These are phyloP conservation scores for Diplosoma virens DNA, from an alignment of 23 tunicate genomes.

Conservation along the genomic window DNA sequence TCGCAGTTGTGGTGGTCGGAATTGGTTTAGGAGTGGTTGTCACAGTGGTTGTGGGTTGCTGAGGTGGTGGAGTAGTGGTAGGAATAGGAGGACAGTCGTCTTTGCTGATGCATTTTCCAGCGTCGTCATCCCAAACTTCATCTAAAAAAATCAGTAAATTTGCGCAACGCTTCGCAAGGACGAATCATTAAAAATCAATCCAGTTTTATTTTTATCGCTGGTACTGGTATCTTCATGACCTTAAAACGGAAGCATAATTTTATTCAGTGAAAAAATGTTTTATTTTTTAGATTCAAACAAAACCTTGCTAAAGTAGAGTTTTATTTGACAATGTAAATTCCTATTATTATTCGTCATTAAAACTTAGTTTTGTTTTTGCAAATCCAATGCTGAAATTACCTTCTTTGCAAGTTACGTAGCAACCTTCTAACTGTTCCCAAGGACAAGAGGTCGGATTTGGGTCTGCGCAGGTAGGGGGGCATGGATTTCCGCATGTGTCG, in stretches of 20 bases:
- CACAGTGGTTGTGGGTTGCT: conserved; percentile 33
- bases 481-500: conserved; percentile 86
- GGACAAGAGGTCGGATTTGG: conserved; percentile 67
- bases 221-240: too few relatives aligned
- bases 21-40: conserved; percentile 19
- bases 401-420: conserved; percentile 85
- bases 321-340: too few relatives aligned
- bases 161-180: not conserved
- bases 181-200: not conserved
- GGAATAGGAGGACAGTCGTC: conserved; percentile 70
- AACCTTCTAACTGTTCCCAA: conserved; percentile 81
- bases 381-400: too few relatives aligned
- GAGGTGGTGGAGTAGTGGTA: conserved; percentile 46
- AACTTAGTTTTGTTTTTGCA: too few relatives aligned
- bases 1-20: conserved; percentile 41
- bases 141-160: conserved; percentile 54
- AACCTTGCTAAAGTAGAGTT: too few relatives aligned
- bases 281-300: too few relatives aligned
- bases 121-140: conserved; percentile 85
- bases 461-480: conserved; percentile 88
- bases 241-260: too few relatives aligned
- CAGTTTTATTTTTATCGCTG: not conserved
- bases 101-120: conserved; percentile 46
- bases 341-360: too few relatives aligned
- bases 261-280: too few relatives aligned